Percentiles rank a stretch among this genome's conserved stretches.
Conservation (phyloP, 2,113 vertebrate genomes). For the Malaclemys terrapin region DNA sequence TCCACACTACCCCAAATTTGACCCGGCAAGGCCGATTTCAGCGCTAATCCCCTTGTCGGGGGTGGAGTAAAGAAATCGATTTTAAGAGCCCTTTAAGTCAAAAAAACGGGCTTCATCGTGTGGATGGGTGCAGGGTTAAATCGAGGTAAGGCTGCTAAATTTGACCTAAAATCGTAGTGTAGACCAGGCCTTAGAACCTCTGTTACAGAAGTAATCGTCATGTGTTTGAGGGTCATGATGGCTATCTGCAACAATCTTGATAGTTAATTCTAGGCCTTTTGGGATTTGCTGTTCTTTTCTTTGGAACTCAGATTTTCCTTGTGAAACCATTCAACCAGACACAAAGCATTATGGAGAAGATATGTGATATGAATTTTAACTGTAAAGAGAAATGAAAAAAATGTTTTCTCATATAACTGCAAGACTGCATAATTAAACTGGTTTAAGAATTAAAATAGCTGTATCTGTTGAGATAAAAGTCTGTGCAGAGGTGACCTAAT, state of each 20-base stretch:
- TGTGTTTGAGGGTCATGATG: neutral
- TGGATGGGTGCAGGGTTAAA: no score
- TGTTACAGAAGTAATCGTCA: neutral
- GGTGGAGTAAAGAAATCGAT: no score
- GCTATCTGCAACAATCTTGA: neutral
- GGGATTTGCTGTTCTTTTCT: neutral
- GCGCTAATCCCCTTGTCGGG: no score
- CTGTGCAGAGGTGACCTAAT: neutral
- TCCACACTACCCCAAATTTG: no score
- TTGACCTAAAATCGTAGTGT: no score
- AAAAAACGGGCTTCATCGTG: no score
- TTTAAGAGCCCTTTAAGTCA: no score
- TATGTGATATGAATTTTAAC: neutral
- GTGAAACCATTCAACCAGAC: neutral
- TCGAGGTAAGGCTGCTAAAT: no score
- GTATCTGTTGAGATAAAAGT: neutral
- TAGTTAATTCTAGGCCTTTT: neutral
- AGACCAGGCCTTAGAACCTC: no score
- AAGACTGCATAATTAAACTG: neutral
- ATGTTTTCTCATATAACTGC: neutral
- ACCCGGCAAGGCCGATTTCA: no score
- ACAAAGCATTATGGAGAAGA: neutral
- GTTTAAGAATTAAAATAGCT: neutral
- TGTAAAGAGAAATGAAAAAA: neutral
- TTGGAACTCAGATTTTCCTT: neutral